Base-by-base conservation (phyloP, 2,797 vertebrate genomes). In the Presbytis comata region DNA sequence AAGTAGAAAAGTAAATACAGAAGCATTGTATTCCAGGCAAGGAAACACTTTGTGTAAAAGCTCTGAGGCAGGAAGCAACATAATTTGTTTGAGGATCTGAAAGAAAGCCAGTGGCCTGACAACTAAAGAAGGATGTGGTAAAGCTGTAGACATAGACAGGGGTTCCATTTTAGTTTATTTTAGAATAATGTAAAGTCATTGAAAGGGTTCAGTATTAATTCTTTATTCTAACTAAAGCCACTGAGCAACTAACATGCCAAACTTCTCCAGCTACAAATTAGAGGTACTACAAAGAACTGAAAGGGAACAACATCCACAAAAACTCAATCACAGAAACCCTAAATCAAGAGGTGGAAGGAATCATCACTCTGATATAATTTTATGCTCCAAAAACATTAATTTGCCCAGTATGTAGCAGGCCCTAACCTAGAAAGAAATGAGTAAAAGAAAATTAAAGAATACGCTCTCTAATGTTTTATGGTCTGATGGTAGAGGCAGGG, bases 171-270 rank as follows among this genome's bases (percentile, higher is more conserved):
- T 57, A 5, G 10, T 89, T 94, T 41, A 28, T 17, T 82, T 2
- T 81, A 87, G 81, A 91, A 46, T 19, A 86, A 84, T 41, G 10
- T 64, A 92, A 92, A 91, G 3, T 26, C 26, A 86, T 13, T 80
- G 6, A 33, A 95, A 93, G 5, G 3, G 21, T 84, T 93, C 50
- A 80, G 9, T 33, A 41, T 39, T 74, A 78, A 89, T 36, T 10
- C 9, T 74, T 92, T 89, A 89, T 70, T 76, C 41, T 64, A 94
- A 67, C 64, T 88, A 93, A 95, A 96, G n/a, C 30, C 21, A 28
- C 33, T 92, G 16, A 46, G 12, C 36, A 83, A 91, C n/a, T 46
- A 93, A 48, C 59, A 55, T n/a, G 53, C 41, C 30, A 84, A 84
- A 30, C 21, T 94, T 86, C 41, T 86, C 21, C 21, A 55, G 30